phyloP scores from a whole-genome alignment of 1,140 invertebrate genomes.

The Psix sp. region DNA sequence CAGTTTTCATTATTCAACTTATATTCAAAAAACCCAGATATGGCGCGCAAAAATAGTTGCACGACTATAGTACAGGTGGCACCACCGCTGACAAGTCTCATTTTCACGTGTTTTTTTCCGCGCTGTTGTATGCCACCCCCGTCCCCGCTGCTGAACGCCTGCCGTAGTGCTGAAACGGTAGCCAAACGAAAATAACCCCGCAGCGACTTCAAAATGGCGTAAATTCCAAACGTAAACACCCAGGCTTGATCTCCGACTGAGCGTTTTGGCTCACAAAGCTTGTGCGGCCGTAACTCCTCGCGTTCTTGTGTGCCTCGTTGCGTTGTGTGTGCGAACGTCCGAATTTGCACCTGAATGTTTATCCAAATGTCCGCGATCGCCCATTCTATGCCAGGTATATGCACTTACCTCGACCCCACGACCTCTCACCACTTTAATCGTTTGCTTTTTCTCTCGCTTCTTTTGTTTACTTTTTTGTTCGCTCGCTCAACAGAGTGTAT shows the following conservation, averaged over 20 bases:
- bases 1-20: too few species aligned
- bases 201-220: conserved; percentile 47
- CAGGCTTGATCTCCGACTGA: conserved; percentile 10
- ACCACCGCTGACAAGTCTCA: not conserved
- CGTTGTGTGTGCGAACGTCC: conserved; percentile 54
- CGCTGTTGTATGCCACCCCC: conserved; percentile 1
- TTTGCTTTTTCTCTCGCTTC: not conserved
- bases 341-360: conserved; percentile 75
- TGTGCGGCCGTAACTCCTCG: not conserved
- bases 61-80: not conserved
- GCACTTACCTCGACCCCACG: conserved; percentile 19
- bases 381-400: conserved; percentile 81
- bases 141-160: conserved; percentile 1
- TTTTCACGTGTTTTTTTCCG: conserved; percentile 25
- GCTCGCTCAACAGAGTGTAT: too few species aligned
- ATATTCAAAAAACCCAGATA: too few species aligned
- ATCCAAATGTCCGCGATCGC: conserved; percentile 81
- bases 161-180: conserved; percentile 16
- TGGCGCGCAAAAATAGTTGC: not conserved
- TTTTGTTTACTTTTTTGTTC: not conserved
- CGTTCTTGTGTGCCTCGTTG: conserved; percentile 16
- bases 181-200: conserved; percentile 44
- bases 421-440: not conserved
- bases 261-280: not conserved
- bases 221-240: conserved; percentile 40